phyloP scores from a whole-genome alignment of 2,797 vertebrate genomes.

The Oryzias sinensis region DNA sequence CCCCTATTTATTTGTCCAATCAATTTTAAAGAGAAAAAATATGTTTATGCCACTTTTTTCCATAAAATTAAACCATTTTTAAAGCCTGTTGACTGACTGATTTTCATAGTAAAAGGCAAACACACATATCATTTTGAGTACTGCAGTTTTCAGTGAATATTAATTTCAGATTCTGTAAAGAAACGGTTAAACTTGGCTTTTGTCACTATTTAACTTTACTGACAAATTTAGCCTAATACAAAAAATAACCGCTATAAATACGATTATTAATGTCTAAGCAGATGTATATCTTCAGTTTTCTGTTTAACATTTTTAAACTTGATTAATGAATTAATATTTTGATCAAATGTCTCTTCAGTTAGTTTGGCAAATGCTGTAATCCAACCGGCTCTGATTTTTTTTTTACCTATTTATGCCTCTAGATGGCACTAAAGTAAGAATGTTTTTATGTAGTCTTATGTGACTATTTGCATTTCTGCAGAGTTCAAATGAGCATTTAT shows the following conservation, averaged over 20 bases:
- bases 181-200: no score
- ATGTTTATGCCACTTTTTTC: background rate
- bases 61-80: background rate
- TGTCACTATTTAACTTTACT: no score
- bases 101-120: background rate
- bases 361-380: background rate
- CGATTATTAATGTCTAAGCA: no score
- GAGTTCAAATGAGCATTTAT: no score
- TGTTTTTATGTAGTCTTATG: background rate
- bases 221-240: no score
- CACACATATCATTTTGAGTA: background rate
- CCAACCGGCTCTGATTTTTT: background rate
- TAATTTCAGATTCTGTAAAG: background rate
- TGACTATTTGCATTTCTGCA: no score
- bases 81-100: background rate
- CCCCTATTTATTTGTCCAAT: no score
- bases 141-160: background rate
- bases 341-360: background rate
- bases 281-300: no score
- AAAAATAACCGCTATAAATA: no score
- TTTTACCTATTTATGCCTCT: conserved; percentile 29
- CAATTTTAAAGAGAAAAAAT: background rate
- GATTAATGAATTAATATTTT: no score
- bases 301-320: no score
- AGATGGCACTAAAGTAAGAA: conserved; percentile 30